Percentiles rank a stretch among this genome's conserved stretches.
Conservation (phyloP, 2,888 invertebrate species). For the Parascotia fuliginaria region DNA sequence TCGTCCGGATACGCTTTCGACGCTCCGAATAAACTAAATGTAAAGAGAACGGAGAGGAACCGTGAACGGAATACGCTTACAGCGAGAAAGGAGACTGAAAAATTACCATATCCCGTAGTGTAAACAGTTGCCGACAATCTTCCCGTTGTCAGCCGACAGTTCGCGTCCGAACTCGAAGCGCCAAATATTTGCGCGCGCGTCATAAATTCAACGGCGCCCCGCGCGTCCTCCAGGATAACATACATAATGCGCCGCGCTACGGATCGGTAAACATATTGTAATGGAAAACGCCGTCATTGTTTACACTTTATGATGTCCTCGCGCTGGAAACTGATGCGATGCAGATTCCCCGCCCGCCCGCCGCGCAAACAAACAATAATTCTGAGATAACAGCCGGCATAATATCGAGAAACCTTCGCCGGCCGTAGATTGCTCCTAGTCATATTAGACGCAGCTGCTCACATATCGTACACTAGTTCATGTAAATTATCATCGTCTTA, state of each 20-base stretch:
- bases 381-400: constrained; percentile 37
- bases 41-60: constrained; percentile 56
- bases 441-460: constrained; percentile 40
- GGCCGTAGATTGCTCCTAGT: constrained; percentile 36
- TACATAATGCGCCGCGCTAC: constrained; percentile 83
- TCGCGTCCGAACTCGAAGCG: constrained; percentile 77
- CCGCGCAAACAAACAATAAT: constrained; percentile 53
- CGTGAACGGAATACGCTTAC: constrained; percentile 68
- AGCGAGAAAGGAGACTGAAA: constrained; percentile 65
- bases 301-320: constrained; percentile 84
- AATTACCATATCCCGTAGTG: constrained; percentile 79
- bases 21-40: constrained; percentile 51
- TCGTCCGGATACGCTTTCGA: constrained; percentile 60
- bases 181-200: constrained; percentile 84
- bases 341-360: constrained; percentile 59
- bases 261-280: constrained; percentile 86
- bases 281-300: constrained; percentile 85
- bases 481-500: constrained; percentile 66
- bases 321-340: constrained; percentile 76
- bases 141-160: constrained; percentile 78
- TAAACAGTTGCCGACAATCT: constrained; percentile 82
- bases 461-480: constrained; percentile 45
- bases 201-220: constrained; percentile 81
- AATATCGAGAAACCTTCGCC: constrained; percentile 37
- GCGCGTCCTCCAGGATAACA: constrained; percentile 82